Evolutionary conservation across 2,113 vertebrate species (phyloP).

Genomic region (Colistium nudipinnis): DNA sequence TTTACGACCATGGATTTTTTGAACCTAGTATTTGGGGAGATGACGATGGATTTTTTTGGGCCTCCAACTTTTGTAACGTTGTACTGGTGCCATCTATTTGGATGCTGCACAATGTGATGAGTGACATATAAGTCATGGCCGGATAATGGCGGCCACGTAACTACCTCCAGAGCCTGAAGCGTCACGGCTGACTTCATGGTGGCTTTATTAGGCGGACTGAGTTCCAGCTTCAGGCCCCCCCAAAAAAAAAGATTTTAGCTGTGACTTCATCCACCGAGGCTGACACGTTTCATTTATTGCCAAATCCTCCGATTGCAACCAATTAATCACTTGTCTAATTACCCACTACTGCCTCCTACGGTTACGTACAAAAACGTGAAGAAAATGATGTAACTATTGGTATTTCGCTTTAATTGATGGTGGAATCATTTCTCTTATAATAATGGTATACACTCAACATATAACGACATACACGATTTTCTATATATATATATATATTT

Average conservation of each 20-base stretch:
- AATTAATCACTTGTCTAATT: neutral
- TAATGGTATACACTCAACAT: too few species aligned
- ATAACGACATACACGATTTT: too few species aligned
- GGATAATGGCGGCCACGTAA: conserved; percentile 15
- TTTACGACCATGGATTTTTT: conserved; percentile 34
- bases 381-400: too few species aligned
- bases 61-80: conserved; percentile 14
- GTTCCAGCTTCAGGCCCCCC: conserved; percentile 5
- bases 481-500: too few species aligned
- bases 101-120: conserved; percentile 28
- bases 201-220: neutral
- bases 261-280: conserved; percentile 32
- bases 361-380: too few species aligned
- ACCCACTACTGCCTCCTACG: too few species aligned
- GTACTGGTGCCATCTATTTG: conserved; percentile 28
- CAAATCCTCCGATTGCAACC: neutral
- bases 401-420: too few species aligned
- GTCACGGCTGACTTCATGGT: neutral
- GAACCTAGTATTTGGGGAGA: too few species aligned
- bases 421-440: too few species aligned
- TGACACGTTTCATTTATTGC: neutral
- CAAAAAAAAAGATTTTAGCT: conserved; percentile 5
- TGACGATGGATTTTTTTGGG: conserved; percentile 26
- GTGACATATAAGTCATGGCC: conserved; percentile 2
- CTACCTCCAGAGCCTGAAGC: conserved; percentile 22